phyloP scores from a whole-genome alignment of 2,888 invertebrate genomes.

The Drosophila suboccidentalis region DNA sequence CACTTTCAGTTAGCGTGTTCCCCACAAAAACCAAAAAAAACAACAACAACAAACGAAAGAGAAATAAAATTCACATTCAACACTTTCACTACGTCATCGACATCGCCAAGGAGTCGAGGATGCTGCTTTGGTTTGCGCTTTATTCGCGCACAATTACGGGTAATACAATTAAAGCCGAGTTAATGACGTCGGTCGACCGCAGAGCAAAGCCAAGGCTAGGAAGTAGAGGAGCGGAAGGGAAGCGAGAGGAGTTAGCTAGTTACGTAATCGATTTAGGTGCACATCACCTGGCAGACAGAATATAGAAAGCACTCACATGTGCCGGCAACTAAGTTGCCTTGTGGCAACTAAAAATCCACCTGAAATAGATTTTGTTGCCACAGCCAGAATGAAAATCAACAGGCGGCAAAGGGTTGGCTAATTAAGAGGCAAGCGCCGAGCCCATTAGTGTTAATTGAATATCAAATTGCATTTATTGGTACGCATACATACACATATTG shows the following conservation, averaged over 20 bases:
- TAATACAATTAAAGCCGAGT: conserved; percentile 76
- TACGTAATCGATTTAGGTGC: conserved; percentile 76
- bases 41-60: neutral
- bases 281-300: conserved; percentile 55
- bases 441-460: conserved; percentile 77
- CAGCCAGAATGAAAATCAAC: conserved; percentile 34
- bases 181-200: conserved; percentile 59
- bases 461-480: conserved; percentile 60
- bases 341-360: conserved; percentile 24
- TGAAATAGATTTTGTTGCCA: conserved; percentile 7
- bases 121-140: conserved; percentile 54
- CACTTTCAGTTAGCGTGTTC: conserved; percentile 62
- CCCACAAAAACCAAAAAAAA: conserved; percentile 24
- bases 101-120: conserved; percentile 19
- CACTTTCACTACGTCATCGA: conserved; percentile 39
- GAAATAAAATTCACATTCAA: conserved; percentile 35
- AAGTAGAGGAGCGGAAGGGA: neutral
- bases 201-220: conserved; percentile 20
- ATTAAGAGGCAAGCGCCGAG: conserved; percentile 23
- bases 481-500: neutral
- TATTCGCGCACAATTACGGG: conserved; percentile 76
- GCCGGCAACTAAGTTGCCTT: conserved; percentile 24
- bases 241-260: conserved; percentile 33
- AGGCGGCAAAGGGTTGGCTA: conserved; percentile 30
- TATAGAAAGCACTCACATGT: conserved; percentile 31